Conservation (phyloP, 1,140 invertebrate species). For the Drosophila bipectinata region DNA sequence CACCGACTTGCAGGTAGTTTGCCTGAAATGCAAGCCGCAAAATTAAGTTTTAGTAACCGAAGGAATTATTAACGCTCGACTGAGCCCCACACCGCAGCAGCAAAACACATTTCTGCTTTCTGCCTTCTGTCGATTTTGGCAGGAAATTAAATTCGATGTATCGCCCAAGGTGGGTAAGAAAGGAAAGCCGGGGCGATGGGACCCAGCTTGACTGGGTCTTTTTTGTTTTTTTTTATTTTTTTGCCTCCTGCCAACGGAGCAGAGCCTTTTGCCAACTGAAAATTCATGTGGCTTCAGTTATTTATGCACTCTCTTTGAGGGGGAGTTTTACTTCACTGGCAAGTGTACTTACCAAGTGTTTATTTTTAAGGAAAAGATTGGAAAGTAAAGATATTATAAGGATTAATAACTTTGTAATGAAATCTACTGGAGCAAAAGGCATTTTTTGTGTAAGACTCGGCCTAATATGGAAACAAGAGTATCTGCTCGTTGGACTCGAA, state of each 20-base stretch:
- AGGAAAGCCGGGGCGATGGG: neutral
- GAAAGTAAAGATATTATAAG: neutral
- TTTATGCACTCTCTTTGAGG: constrained; percentile 8
- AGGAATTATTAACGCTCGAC: constrained; percentile 70
- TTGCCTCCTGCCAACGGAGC: constrained; percentile 21
- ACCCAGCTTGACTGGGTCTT: constrained; percentile 56
- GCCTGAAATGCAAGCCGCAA: constrained; percentile 69
- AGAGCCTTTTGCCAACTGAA: constrained; percentile 58
- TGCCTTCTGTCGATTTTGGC: constrained; percentile 70
- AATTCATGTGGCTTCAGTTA: constrained; percentile 79
- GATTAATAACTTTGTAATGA: no score
- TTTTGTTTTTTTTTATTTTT: constrained; percentile 58
- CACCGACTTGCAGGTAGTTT: constrained; percentile 34
- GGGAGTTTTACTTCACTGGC: neutral
- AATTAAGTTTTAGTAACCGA: constrained; percentile 70
- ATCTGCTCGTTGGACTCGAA: neutral
- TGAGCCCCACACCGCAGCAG: constrained; percentile 55
- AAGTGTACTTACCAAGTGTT: neutral
- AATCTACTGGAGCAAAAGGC: neutral
- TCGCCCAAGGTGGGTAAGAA: constrained; percentile 48
- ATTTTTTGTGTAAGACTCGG: neutral
- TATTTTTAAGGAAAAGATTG: neutral
- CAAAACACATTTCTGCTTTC: constrained; percentile 12
- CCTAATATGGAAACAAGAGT: constrained; percentile 1
- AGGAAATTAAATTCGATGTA: constrained; percentile 83